Evolutionary conservation across 2,113 vertebrate species (phyloP).

Genomic region (Syngnathoides biaculeatus): DNA sequence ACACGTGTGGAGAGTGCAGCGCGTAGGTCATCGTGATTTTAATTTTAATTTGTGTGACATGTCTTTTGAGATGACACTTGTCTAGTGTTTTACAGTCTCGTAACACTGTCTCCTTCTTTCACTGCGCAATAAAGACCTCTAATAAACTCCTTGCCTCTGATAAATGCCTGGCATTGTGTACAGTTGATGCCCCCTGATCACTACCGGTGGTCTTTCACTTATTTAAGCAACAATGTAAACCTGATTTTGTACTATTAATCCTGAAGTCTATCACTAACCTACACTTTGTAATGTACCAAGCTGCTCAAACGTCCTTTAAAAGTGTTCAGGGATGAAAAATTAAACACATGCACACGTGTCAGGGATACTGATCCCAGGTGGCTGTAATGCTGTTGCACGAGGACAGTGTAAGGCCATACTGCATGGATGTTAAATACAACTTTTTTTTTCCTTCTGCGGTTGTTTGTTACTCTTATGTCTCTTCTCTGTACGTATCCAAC

Average conservation of each 20-base stretch:
- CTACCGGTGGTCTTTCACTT: not conserved
- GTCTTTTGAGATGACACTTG: constrained; percentile 3
- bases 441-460: too few species aligned
- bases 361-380: too few species aligned
- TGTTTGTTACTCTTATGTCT: too few species aligned
- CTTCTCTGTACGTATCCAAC: too few species aligned
- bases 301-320: too few species aligned
- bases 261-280: not conserved
- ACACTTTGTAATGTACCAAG: not conserved
- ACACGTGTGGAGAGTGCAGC: constrained; percentile 36
- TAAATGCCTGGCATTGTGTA: not conserved
- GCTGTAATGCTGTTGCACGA: too few species aligned
- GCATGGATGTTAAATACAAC: too few species aligned
- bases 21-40: constrained; percentile 23
- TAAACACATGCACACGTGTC: too few species aligned
- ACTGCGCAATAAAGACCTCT: not conserved
- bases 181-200: not conserved
- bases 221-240: not conserved
- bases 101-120: not conserved
- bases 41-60: constrained; percentile 28
- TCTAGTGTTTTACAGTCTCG: constrained; percentile 29
- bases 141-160: not conserved
- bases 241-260: not conserved
- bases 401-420: too few species aligned
- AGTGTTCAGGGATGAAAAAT: too few species aligned